Evolutionary conservation across 2,113 vertebrate genomes (phyloP).

Genomic region (crab-eating macaque (Macaca fascicularis)): T2T-MFA8v1.1 NC_088379.1:187045501-187046000

Average conservation of each 20-base stretch:
- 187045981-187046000: accelerated
- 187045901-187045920: background rate
- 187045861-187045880: background rate
- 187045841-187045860: background rate
- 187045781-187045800: background rate
- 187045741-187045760: background rate
- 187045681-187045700: accelerated
- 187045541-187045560: background rate
- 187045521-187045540: background rate
- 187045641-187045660: background rate
- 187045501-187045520: background rate
- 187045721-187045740: background rate
- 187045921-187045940: background rate
- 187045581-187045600: background rate
- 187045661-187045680: background rate
- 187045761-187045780: accelerated
- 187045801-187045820: background rate
- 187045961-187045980: accelerated
- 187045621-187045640: background rate
- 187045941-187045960: background rate
- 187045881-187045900: background rate
- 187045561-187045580: background rate
- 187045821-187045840: background rate
- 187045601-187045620: background rate
- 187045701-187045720: background rate